These are phyloP conservation scores for Athalia cordata DNA, from an alignment of 2,888 invertebrate species.

Conservation along the genomic window DNA sequence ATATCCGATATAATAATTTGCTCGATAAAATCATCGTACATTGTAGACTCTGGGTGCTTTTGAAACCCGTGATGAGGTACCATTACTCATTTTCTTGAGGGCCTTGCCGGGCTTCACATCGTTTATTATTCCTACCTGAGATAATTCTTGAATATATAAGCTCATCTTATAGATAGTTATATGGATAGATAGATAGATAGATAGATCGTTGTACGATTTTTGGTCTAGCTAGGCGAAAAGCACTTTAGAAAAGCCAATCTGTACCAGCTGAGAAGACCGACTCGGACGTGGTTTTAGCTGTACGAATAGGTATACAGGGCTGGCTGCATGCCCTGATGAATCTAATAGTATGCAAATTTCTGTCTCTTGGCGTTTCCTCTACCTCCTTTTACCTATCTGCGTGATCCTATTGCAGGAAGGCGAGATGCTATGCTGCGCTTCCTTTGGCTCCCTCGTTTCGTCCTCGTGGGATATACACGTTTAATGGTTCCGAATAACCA, in stretches of 20 bases:
- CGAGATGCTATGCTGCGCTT: too few species aligned
- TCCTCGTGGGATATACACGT: background rate
- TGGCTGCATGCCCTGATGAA: slow-evolving; percentile 5
- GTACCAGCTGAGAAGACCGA: background rate
- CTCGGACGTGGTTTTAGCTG: slow-evolving; percentile 8
- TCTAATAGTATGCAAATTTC: slow-evolving; percentile 38
- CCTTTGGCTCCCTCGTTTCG: background rate
- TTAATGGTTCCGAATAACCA: background rate
- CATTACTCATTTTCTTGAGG: slow-evolving; percentile 13
- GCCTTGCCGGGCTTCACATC: background rate
- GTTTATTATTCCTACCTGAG: too few species aligned
- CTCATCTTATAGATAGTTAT: too few species aligned
- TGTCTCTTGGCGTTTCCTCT: slow-evolving; percentile 1
- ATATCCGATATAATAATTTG: background rate
- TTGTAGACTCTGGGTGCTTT: background rate
- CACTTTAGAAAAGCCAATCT: slow-evolving; percentile 2
- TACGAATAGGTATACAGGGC: background rate
- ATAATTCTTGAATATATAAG: too few species aligned
- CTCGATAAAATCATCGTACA: background rate
- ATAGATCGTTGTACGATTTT: too few species aligned
- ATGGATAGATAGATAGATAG: too few species aligned
- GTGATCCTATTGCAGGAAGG: slow-evolving; percentile 3
- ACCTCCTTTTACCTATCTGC: background rate
- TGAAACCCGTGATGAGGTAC: slow-evolving; percentile 9
- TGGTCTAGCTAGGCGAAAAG: background rate